Percentiles rank a stretch among this genome's conserved stretches.
Evolutionary conservation across 2,797 vertebrate genomes (phyloP).

Genomic region (Spatula versicolor): DNA sequence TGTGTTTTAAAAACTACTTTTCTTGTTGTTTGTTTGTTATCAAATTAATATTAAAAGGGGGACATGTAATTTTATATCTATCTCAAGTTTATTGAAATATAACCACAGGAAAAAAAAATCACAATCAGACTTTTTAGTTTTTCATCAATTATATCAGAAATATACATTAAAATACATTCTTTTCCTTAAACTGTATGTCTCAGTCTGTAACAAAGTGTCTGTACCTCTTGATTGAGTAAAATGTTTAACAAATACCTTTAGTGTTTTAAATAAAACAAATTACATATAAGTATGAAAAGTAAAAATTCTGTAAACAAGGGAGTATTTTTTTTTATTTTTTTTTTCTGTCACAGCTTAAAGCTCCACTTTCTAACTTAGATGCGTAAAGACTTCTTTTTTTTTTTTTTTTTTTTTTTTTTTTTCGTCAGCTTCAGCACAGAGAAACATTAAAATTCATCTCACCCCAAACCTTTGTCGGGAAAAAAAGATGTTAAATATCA

Average conservation of each 20-base stretch:
- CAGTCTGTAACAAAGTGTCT: neutral
- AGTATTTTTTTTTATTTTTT: constrained; percentile 52
- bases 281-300: constrained; percentile 38
- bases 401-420: constrained; percentile 45
- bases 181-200: neutral
- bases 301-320: constrained; percentile 65
- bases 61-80: neutral
- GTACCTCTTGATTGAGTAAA: neutral
- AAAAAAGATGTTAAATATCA: constrained; percentile 81
- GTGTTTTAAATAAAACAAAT: neutral
- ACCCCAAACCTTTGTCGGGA: constrained; percentile 73
- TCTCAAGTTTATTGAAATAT: neutral
- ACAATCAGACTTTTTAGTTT: neutral
- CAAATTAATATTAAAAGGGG: neutral
- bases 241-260: constrained; percentile 6
- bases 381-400: constrained; percentile 63
- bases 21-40: neutral
- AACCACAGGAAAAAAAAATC: neutral
- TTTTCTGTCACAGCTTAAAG: constrained; percentile 63
- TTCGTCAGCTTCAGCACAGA: constrained; percentile 75
- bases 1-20: neutral
- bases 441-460: constrained; percentile 80
- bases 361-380: constrained; percentile 65
- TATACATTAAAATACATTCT: neutral
- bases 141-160: neutral